Evolutionary conservation across 92 coral and sea anemone genomes (phyloP), one percentile per base, ranked within the genome.

Genomic region (Phymanthus crucifer): DNA sequence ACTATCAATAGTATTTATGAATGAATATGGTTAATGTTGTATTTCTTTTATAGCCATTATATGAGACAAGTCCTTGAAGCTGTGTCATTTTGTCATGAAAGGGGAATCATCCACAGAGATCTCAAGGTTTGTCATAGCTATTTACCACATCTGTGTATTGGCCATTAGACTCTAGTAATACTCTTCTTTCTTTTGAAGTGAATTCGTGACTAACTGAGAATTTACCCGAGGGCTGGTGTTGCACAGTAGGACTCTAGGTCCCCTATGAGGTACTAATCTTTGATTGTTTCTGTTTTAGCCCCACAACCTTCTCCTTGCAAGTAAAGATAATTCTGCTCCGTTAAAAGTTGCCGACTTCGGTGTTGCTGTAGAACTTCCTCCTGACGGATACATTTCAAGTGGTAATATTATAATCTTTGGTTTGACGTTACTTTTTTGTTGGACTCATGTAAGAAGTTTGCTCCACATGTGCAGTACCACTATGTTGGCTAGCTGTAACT

Each of bases 321-420:
- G 91, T 66, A 96, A 92, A 69, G 99, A 96, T 70, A 96, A 96
- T 71, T 96, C 99, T 34, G 98, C 99, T 29, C 99, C 99, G 18
- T 89, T 96, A 71, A 96, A 96, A 76, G 90, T 96, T 31, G 99
- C 99, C 47, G 99, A 96, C 83, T 96, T 95, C 89, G 99, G 99
- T 78, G 98, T 96, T 35, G 99, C 99, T 14, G 75, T 87, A 47
- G 94, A 93, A 76, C 83, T 96, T 61, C 96, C 94, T 6, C 91
- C 88, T 43, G 93, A 88, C 78, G 94, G 91, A 26, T 81, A 79
- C 31, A 85, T 95, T n/a, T 74, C 92, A 33, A 95, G 99, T 81
- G 99, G 99, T 96, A 80, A 84, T 67, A 50, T 29, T 10, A 70
- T 47, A 45, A 43, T 6, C 43, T 43, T 43, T 43, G 48, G 13